Percentiles rank a stretch among this genome's conserved stretches.
These are phyloP conservation scores for Eufriesea mexicana DNA, from an alignment of 1,140 invertebrate species.

Conservation along the genomic window DNA sequence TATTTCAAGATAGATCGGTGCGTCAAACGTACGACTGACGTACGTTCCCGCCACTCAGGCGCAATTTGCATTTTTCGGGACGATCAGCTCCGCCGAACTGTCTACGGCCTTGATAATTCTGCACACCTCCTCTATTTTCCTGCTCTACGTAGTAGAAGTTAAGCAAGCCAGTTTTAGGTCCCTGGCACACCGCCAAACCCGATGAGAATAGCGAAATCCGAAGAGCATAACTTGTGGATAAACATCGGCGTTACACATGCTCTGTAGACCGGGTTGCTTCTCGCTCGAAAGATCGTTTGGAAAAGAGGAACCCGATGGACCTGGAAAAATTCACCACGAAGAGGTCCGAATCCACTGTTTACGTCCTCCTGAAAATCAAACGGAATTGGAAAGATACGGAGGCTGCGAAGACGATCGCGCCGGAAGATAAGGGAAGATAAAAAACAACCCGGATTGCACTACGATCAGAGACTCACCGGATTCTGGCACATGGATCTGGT, in stretches of 20 bases:
- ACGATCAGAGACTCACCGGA: background rate
- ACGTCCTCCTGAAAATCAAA: no score
- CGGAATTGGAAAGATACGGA: background rate
- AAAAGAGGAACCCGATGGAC: background rate
- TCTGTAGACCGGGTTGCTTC: no score
- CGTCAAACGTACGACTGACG: slow-evolving; percentile 14
- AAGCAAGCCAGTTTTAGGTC: slow-evolving; percentile 60
- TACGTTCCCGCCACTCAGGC: background rate
- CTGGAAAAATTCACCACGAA: no score
- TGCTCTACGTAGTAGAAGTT: slow-evolving; percentile 42
- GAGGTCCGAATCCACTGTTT: no score
- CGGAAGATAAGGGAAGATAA: background rate
- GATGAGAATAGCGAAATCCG: slow-evolving; percentile 54
- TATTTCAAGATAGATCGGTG: background rate
- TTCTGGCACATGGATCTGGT: slow-evolving; percentile 7
- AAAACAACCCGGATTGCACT: background rate
- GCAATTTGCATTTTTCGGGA: slow-evolving; percentile 30
- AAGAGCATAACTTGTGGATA: slow-evolving; percentile 23
- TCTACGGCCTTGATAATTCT: slow-evolving; percentile 62
- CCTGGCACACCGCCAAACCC: slow-evolving; percentile 51
- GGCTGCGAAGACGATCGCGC: background rate
- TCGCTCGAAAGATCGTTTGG: background rate
- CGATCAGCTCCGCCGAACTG: background rate
- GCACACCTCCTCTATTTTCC: slow-evolving; percentile 62
- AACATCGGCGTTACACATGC: slow-evolving; percentile 31